A percentile compares a stretch with the other conserved stretches of the same genome.
These are phyloP conservation scores for Rhopalosiphum nymphaeae DNA, from an alignment of 2,888 invertebrate species.

Conservation along the genomic window DNA sequence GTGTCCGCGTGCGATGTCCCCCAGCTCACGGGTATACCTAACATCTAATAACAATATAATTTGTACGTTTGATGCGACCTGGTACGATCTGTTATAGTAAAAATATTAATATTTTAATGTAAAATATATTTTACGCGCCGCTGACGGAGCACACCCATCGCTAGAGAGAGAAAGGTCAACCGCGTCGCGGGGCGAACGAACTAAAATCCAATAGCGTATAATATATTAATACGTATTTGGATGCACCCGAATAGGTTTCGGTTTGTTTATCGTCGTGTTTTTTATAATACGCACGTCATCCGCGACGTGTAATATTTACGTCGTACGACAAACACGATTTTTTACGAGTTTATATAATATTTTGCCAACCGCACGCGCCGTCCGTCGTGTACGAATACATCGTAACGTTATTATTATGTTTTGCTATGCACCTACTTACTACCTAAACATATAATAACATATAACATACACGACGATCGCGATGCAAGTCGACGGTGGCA, in stretches of 20 bases:
- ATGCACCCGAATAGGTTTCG: not conserved
- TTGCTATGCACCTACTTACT: not conserved
- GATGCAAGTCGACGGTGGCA: not conserved
- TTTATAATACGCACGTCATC: not conserved
- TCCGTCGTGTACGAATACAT: not conserved
- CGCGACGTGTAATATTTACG: not conserved
- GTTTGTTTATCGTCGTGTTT: not conserved
- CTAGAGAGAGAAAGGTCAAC: conserved; percentile 35
- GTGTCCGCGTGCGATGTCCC: not conserved
- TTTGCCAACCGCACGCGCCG: not conserved
- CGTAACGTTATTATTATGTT: not conserved
- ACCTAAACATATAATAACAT: not conserved
- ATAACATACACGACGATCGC: not conserved
- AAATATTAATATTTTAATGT: too few relatives aligned
- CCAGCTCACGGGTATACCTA: not conserved
- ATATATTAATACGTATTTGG: not conserved
- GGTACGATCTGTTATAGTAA: too few relatives aligned
- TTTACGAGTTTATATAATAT: not conserved
- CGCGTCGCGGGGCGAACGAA: conserved; percentile 27
- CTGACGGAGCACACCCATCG: conserved; percentile 23
- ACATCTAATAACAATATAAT: not conserved
- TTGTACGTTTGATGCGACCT: not conserved
- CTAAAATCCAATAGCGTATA: conserved; percentile 5
- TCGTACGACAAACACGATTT: not conserved
- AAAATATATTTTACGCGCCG: too few relatives aligned